Evolutionary conservation across 2,113 vertebrate genomes (phyloP), one percentile per base, ranked within the genome.

Genomic region (Oreocharis arfaki): DNA sequence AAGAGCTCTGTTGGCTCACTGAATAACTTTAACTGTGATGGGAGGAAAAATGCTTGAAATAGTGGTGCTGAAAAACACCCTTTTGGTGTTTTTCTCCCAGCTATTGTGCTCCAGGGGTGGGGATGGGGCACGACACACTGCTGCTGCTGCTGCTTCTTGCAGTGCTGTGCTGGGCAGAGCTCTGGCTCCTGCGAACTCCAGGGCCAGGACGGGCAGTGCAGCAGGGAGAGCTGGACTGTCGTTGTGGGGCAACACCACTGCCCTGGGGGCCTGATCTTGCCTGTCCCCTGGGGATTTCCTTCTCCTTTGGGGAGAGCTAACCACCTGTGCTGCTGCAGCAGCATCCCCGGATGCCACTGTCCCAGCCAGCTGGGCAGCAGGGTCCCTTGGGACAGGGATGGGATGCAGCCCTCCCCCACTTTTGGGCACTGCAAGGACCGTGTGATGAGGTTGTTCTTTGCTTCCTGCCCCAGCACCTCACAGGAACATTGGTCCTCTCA

Each of bases 401-500:
- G 44, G 57, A 44, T 33, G 27, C 81, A 84, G 46, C 5, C 11
- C 23, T 77, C 23, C 14, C 67, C 12, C 21, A 3, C 3, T 18
- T 74, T 67, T 37, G 52, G 75, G 55, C 46, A 88, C 39, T 50
- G 17, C 24, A 49, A 6, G 37, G 55, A 41, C 23, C 7, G 8
- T 3, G 10, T 20, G 52, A 18, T 79, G 60, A 90, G 63, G 35
- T 17, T 79, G 35, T 71, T 61, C 42, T 87, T 49, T 92, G 71
- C 77, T 94, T 73, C 91, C 26, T 90, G 50, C 83, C 88, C 23
- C 97, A 98, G 98, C 98, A 99, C 95, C 89, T 99, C 61, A 99
- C 99, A 0, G 97, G 98, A 44, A 99, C 98, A 1, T 92, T 99
- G 83, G 57, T 98, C 44, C 79, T 99, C 57, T 98, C 99, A 0